Evolutionary conservation across 2,797 vertebrate species (phyloP), one percentile per base, ranked within the genome.

Genomic region (Chelonia mydas): DNA sequence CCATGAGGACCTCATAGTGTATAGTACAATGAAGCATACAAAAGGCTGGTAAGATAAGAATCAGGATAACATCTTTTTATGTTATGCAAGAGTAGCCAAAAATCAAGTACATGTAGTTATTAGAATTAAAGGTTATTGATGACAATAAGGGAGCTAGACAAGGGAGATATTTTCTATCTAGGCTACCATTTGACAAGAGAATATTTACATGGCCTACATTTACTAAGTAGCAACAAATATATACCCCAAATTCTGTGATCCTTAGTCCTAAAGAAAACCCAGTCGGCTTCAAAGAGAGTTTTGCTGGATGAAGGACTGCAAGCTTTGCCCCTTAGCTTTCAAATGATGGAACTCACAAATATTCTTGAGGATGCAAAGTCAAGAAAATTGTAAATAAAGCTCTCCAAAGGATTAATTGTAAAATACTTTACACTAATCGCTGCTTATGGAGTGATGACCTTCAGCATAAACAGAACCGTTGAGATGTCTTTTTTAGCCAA

Each of bases 371-470:
- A 89, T 0, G 2, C 37, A 85, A 91, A 95, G 61, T 94, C 47
- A 95, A 96, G 93, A 96, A 97, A 95, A 94, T 47, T 89, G 47
- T 94, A 96, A 96, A 97, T 94, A 95, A 93, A 94, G 2, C 57
- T 65, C 79, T 96, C 96, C 94, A 88, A 96, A 91, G 83, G 93
- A 96, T 96, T 97, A 96, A 94, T 68, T 88, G 85, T 89, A 80
- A 83, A 93, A 96, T 86, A 78, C 45, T 95, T 93, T 93, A 86
- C 79, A 94, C 81, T 95, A 96, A 97, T 96, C 94, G 91, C 72
- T 93, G 54, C 83, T 96, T 94, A 91, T 94, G 95, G 95, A 95
- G 33, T 84, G 68, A 55, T 97, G 95, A 96, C 97, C 96, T 97
- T 97, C 94, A 96, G 78, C 25, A 94, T 93, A 96, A 96, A 93